phyloP scores from a whole-genome alignment of 37 sponge, comb jelly and placozoan genomes.

The Aplysina aerophoba region DNA sequence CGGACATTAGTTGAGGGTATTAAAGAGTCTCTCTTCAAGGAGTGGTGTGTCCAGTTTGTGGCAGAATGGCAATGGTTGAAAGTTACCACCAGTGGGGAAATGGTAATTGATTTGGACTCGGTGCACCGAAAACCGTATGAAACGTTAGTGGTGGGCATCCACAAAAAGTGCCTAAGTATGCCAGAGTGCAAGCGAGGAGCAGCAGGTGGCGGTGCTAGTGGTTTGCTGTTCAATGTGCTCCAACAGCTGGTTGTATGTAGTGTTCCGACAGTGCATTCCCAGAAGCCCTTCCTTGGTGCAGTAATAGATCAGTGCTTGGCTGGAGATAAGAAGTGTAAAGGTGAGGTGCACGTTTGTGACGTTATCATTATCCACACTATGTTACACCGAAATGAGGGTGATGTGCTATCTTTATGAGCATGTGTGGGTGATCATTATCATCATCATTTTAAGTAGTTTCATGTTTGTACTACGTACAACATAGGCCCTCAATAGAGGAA shows the following conservation, averaged over 20 bases:
- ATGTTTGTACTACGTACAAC: too few species aligned
- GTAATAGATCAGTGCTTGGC: slow-evolving; percentile 6
- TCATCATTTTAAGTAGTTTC: too few species aligned
- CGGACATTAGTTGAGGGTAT: slow-evolving; percentile 36
- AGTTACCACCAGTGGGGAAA: slow-evolving; percentile 70
- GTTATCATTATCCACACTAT: too few species aligned
- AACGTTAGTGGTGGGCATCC: slow-evolving; percentile 53
- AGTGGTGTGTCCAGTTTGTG: slow-evolving; percentile 52
- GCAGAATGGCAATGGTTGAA: slow-evolving; percentile 87
- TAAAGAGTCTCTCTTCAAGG: slow-evolving; percentile 46
- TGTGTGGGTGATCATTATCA: too few species aligned
- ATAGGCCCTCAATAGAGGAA: too few species aligned
- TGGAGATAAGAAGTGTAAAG: neutral
- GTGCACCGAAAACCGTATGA: slow-evolving; percentile 83
- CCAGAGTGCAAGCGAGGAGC: neutral
- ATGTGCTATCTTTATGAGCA: too few species aligned
- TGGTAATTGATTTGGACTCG: slow-evolving; percentile 71
- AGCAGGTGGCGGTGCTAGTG: neutral
- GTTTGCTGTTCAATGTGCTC: neutral
- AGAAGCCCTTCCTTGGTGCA: slow-evolving; percentile 75
- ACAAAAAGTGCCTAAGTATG: neutral
- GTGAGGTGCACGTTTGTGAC: too few species aligned
- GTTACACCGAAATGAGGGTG: too few species aligned
- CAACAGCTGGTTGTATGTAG: slow-evolving; percentile 32
- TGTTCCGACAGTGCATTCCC: slow-evolving; percentile 74